phyloP scores from a whole-genome alignment of 2,797 vertebrate species.

The Margarornis squamiger region DNA sequence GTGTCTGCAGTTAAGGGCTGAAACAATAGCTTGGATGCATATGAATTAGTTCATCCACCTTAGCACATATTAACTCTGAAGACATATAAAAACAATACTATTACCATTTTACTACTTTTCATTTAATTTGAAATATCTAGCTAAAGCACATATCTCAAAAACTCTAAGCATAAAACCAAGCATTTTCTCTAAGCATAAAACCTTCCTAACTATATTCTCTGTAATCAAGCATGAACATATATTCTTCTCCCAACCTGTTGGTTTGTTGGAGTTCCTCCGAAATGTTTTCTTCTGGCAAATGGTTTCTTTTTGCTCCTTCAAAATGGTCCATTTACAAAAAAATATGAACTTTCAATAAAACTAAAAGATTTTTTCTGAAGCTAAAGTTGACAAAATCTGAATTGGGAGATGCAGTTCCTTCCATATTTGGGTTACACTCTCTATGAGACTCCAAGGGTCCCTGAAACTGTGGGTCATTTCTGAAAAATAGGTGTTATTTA shows the following conservation, averaged over 20 bases:
- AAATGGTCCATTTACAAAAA: not conserved
- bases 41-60: not conserved
- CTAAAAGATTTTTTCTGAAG: not conserved
- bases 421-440: not conserved
- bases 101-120: not conserved
- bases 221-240: not conserved
- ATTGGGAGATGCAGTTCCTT: not conserved
- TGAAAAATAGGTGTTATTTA: not conserved
- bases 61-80: not conserved
- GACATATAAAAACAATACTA: not conserved
- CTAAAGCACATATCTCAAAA: not conserved
- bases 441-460: not conserved
- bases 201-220: not conserved
- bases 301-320: not conserved
- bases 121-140: not conserved
- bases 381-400: not conserved
- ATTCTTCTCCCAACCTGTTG: not conserved
- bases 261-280: not conserved
- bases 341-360: not conserved
- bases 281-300: not conserved
- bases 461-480: not conserved
- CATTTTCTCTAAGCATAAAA: not conserved
- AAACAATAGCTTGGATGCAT: constrained; percentile 11
- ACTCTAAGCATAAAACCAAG: not conserved
- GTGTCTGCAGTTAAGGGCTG: not conserved